Evolutionary conservation across 2,888 invertebrate genomes (phyloP).

Genomic region (Tetragonisca angustula): DNA sequence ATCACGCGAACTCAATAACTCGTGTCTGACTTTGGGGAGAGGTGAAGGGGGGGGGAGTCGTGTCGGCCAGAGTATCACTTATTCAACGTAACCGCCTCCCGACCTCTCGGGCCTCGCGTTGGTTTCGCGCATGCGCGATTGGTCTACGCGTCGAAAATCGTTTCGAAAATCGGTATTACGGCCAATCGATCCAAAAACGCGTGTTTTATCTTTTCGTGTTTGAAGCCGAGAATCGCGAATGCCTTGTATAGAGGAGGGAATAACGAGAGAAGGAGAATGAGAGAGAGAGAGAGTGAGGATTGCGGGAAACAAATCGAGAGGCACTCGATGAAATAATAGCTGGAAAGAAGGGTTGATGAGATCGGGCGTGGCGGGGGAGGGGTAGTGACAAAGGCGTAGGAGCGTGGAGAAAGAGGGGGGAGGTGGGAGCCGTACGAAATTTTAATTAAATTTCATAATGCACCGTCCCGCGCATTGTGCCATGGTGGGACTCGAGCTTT

Average conservation of each 20-base stretch:
- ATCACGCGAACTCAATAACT: slow-evolving; percentile 58
- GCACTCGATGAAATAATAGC: slow-evolving; percentile 26
- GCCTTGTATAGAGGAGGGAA: background rate
- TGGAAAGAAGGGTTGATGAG: slow-evolving; percentile 16
- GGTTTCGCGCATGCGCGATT: no score
- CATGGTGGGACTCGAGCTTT: slow-evolving; percentile 63
- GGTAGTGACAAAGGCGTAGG: background rate
- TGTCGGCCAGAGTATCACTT: slow-evolving; percentile 38
- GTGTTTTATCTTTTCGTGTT: background rate
- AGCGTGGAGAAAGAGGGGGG: background rate
- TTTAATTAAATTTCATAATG: slow-evolving; percentile 78
- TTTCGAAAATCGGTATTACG: background rate
- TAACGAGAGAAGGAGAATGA: background rate
- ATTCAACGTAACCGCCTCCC: slow-evolving; percentile 56
- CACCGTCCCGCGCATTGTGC: slow-evolving; percentile 63
- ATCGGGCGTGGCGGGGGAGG: background rate
- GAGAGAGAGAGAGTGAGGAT: background rate
- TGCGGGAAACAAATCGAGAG: slow-evolving; percentile 6
- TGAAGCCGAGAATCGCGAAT: background rate
- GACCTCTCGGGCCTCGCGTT: slow-evolving; percentile 8
- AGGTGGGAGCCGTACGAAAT: slow-evolving; percentile 65
- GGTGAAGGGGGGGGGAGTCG: slow-evolving; percentile 22
- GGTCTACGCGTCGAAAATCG: background rate
- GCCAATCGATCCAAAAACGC: background rate
- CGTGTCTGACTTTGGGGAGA: slow-evolving; percentile 25